phyloP scores from a whole-genome alignment of 2,113 vertebrate genomes.

The Hyla sarda region DNA sequence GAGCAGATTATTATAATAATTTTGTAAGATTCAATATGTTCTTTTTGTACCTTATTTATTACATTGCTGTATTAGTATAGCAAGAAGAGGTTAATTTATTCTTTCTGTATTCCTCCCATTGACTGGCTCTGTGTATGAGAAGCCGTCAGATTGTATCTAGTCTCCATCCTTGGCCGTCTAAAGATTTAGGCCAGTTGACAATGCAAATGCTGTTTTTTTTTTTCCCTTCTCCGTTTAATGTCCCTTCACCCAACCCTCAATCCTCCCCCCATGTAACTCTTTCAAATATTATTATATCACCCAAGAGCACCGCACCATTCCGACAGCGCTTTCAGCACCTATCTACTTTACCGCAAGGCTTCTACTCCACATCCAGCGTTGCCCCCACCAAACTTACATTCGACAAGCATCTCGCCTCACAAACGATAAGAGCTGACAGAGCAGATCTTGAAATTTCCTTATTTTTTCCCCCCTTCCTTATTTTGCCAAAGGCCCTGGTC shows the following conservation, averaged over 20 bases:
- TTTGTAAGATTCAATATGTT: background rate
- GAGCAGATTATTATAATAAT: background rate
- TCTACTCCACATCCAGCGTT: constrained; percentile 65
- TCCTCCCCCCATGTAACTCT: constrained; percentile 58
- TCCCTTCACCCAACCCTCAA: constrained; percentile 35
- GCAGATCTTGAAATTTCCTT: constrained; percentile 74
- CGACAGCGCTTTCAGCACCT: constrained; percentile 63
- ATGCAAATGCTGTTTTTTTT: constrained; percentile 53
- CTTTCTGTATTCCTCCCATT: constrained; percentile 5
- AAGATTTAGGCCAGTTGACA: constrained; percentile 52
- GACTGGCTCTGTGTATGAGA: constrained; percentile 1
- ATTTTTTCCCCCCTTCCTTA: constrained; percentile 41
- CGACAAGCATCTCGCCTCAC: constrained; percentile 74
- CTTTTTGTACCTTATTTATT: background rate
- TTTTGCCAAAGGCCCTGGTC: constrained; percentile 77
- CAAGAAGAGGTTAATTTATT: constrained; percentile 27
- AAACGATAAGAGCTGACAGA: constrained; percentile 79
- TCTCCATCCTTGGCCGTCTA: constrained; percentile 46
- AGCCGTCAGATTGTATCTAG: constrained; percentile 56
- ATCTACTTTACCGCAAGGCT: constrained; percentile 64
- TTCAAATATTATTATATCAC: constrained; percentile 64
- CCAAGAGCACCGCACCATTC: constrained; percentile 59
- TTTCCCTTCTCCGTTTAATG: constrained; percentile 48
- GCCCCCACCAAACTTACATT: constrained; percentile 74
- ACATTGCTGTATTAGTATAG: background rate